Evolutionary conservation across 1,140 invertebrate species (phyloP).

Genomic region (Neodiprion fabricii): DNA sequence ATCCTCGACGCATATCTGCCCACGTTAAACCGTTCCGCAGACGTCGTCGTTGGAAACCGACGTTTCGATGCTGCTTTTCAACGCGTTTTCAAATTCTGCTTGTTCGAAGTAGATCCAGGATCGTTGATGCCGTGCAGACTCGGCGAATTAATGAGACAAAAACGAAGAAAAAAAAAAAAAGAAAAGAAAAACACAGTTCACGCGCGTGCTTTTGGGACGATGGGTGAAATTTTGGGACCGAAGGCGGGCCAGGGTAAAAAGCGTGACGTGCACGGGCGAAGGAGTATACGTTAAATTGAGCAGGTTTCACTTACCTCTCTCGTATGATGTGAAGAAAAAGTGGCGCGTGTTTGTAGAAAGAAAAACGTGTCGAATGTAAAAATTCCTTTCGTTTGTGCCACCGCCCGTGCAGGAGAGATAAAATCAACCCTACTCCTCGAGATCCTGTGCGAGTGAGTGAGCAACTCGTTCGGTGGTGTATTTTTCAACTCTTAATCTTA

Average conservation of each 20-base stretch:
- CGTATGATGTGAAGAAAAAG: conserved; percentile 7
- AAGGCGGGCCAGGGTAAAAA: too few species aligned
- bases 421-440: conserved; percentile 46
- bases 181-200: background rate
- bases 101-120: too few species aligned
- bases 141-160: background rate
- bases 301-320: conserved; percentile 14
- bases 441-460: conserved; percentile 23
- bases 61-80: too few species aligned
- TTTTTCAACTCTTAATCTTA: conserved; percentile 59
- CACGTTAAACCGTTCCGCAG: background rate
- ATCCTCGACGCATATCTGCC: background rate
- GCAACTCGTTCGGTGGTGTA: background rate
- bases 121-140: too few species aligned
- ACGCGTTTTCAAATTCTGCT: too few species aligned
- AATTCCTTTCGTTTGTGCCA: conserved; percentile 28
- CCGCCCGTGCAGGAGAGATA: conserved; percentile 34
- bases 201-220: too few species aligned
- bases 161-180: background rate
- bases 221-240: background rate
- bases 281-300: background rate
- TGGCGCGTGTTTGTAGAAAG: conserved; percentile 11
- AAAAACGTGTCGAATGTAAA: conserved; percentile 4
- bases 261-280: too few species aligned
- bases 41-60: too few species aligned